These are phyloP conservation scores for Armadillidium nasatum DNA, from an alignment of 1,140 invertebrate species.

Conservation along the genomic window DNA sequence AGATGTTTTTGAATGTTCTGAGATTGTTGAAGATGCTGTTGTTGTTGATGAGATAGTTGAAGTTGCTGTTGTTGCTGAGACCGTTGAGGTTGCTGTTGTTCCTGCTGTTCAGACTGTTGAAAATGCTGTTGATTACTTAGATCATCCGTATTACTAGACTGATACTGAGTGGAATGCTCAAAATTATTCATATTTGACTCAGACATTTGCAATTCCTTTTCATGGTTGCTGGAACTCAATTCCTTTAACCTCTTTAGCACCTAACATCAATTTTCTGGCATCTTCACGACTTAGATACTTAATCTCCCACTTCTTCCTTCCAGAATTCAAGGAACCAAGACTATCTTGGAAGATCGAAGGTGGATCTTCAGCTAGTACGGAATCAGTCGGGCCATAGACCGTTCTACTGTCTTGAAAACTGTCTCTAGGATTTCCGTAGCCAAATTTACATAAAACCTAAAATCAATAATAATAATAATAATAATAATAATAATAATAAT, in stretches of 20 bases:
- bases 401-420: background rate
- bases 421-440: background rate
- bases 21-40: background rate
- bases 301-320: background rate
- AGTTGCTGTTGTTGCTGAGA: background rate
- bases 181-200: too few relatives aligned
- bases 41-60: background rate
- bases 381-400: background rate
- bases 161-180: too few relatives aligned
- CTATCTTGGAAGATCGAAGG: background rate
- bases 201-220: too few relatives aligned
- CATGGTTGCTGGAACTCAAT: too few relatives aligned
- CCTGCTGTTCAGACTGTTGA: too few relatives aligned
- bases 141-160: too few relatives aligned
- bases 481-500: too few relatives aligned
- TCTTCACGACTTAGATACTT: background rate
- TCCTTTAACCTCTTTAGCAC: background rate
- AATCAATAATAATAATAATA: too few relatives aligned
- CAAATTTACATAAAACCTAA: background rate
- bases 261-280: background rate
- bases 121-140: too few relatives aligned
- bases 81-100: too few relatives aligned
- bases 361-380: background rate
- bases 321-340: background rate
- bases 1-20: background rate